These are phyloP conservation scores for Acanthurus leucopareius DNA, from an alignment of 2,797 vertebrate species.

Conservation along the genomic window DNA sequence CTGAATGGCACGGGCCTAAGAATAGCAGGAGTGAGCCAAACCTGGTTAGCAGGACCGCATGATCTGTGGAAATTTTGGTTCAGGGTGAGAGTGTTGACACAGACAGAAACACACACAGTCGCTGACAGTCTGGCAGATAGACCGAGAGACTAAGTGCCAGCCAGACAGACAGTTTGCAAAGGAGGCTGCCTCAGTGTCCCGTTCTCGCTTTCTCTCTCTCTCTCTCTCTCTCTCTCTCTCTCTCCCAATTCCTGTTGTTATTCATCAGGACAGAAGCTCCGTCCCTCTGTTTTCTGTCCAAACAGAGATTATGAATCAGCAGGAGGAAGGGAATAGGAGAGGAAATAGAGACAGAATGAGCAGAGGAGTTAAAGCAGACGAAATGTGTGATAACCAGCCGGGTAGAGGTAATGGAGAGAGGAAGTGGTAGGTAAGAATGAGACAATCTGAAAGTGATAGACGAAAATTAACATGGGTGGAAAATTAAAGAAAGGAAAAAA, in stretches of 20 bases:
- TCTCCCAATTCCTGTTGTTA: conserved; percentile 58
- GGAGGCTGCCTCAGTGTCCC: conserved; percentile 49
- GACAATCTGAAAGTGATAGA: conserved; percentile 30
- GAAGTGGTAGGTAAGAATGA: conserved; percentile 22
- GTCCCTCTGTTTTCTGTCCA: conserved; percentile 67
- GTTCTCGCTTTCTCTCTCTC: conserved; percentile 11
- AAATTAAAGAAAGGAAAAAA: background rate
- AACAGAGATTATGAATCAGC: conserved; percentile 71
- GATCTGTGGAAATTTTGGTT: conserved; percentile 70
- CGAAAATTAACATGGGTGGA: background rate
- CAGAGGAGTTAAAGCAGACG: conserved; percentile 32
- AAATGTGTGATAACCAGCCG: conserved; percentile 46
- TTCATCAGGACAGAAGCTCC: conserved; percentile 73
- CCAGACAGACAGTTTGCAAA: conserved; percentile 64
- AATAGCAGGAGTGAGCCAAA: conserved; percentile 62
- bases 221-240: conserved; percentile 15
- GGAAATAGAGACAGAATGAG: conserved; percentile 29
- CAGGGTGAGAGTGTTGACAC: conserved; percentile 58
- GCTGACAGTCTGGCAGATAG: conserved; percentile 67
- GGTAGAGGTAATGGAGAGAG: conserved; percentile 12
- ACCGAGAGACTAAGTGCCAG: conserved; percentile 45
- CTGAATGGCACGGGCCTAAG: conserved; percentile 36
- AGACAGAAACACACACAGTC: conserved; percentile 68
- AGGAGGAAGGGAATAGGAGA: conserved; percentile 30
- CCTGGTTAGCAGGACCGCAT: conserved; percentile 46